phyloP scores from a whole-genome alignment of 2,888 invertebrate species.

The Machimus rusticus region DNA sequence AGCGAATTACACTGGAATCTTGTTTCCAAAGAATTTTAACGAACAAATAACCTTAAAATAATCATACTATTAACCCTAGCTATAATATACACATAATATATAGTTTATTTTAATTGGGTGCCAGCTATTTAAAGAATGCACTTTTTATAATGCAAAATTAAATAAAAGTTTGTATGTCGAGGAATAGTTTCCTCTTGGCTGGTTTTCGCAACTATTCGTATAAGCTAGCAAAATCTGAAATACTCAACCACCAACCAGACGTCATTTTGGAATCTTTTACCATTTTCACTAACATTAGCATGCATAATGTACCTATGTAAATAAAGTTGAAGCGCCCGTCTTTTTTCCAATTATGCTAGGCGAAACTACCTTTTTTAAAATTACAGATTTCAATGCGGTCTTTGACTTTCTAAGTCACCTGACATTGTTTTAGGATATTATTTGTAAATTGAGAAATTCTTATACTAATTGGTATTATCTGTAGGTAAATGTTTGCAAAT shows the following conservation, averaged over 20 bases:
- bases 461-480: no score
- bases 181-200: background rate
- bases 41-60: background rate
- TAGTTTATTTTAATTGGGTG: conserved; percentile 44
- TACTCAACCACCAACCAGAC: background rate
- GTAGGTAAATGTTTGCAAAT: no score
- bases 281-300: background rate
- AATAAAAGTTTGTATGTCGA: background rate
- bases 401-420: no score
- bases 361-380: no score
- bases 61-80: no score
- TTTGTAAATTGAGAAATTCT: no score
- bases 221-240: background rate
- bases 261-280: background rate
- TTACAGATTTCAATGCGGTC: no score
- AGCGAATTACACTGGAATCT: background rate
- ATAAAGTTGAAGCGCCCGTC: no score
- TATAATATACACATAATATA: background rate
- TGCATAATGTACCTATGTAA: no score
- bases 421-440: no score
- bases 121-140: conserved; percentile 17
- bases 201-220: background rate
- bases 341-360: no score
- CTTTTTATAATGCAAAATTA: background rate
- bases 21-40: background rate